Evolutionary conservation across 1,140 invertebrate genomes (phyloP).

Genomic region (Caerostris darwini): DNA sequence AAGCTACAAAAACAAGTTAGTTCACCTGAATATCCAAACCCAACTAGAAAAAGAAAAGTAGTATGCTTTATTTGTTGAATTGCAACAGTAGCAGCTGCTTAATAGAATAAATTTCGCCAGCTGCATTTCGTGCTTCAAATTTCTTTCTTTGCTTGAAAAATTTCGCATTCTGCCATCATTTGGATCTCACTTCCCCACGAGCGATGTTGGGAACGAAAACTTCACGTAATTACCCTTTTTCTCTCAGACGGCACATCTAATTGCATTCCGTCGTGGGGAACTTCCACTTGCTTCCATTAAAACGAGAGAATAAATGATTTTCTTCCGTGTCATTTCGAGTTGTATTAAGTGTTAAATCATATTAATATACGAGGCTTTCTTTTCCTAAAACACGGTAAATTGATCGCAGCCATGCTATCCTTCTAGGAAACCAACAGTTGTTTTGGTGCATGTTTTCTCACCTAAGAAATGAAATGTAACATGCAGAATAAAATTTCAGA

Average conservation of each 20-base stretch:
- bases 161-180: no score
- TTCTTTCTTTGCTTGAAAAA: no score
- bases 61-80: no score
- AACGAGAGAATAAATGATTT: conserved; percentile 2
- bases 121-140: no score
- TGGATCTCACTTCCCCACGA: no score
- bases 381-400: no score
- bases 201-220: background rate
- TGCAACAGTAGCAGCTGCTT: no score
- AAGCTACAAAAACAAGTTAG: no score
- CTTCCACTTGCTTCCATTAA: background rate
- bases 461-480: background rate
- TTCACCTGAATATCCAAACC: no score
- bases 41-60: no score
- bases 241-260: background rate
- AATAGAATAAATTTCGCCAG: no score
- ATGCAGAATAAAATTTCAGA: background rate
- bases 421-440: background rate
- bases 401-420: background rate
- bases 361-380: background rate
- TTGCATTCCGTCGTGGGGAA: background rate
- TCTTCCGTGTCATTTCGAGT: conserved; percentile 42
- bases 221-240: background rate
- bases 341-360: conserved; percentile 13
- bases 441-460: background rate